Percentiles rank a stretch among this genome's conserved stretches.
phyloP scores from a whole-genome alignment of 2,888 invertebrate species.

The Erebia ligea region DNA sequence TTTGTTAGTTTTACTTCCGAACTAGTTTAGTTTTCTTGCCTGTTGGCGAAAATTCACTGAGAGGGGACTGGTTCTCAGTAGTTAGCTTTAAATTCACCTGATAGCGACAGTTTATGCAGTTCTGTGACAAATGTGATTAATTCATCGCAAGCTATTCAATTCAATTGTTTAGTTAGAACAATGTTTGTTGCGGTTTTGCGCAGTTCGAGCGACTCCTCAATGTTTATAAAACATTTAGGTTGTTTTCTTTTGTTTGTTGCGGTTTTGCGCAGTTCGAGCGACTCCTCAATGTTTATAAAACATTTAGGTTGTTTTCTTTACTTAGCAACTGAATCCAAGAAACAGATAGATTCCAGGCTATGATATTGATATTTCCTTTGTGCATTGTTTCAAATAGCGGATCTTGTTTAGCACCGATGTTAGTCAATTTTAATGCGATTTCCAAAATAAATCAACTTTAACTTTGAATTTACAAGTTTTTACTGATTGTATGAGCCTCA shows the following conservation, averaged over 20 bases:
- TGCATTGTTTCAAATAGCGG: not conserved
- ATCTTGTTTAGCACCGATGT: not conserved
- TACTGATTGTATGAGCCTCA: too few species aligned
- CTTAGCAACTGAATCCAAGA: not conserved
- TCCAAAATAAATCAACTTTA: too few species aligned
- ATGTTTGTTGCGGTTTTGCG: not conserved
- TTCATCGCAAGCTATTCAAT: too few species aligned
- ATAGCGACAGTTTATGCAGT: too few species aligned
- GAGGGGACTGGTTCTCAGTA: too few species aligned
- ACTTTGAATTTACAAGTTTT: too few species aligned
- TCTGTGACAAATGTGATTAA: too few species aligned
- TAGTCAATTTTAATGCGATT: too few species aligned
- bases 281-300: constrained; percentile 13
- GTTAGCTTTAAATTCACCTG: too few species aligned
- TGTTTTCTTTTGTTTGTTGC: not conserved
- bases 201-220: not conserved
- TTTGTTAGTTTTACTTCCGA: too few species aligned
- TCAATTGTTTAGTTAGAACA: constrained; percentile 2
- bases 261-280: not conserved
- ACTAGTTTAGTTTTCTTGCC: too few species aligned
- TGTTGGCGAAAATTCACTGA: too few species aligned
- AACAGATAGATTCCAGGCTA: not conserved
- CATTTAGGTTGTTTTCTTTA: not conserved
- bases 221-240: constrained; percentile 4
- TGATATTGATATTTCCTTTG: not conserved